These are phyloP conservation scores for Gastracanthus pulcherrimus DNA, from an alignment of 2,888 invertebrate genomes.

Conservation along the genomic window DNA sequence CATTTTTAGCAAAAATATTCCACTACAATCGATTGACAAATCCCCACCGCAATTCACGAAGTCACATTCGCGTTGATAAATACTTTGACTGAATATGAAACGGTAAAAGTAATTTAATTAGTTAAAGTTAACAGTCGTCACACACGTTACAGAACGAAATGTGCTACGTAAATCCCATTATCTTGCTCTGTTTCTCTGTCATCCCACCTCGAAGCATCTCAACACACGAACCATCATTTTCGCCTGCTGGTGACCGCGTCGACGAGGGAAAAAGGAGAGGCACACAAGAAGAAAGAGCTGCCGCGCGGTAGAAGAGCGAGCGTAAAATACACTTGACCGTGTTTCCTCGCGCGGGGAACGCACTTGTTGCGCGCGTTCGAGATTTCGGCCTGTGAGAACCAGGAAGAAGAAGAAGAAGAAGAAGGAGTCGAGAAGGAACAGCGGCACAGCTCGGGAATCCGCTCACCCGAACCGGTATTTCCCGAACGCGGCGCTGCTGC, in stretches of 20 bases:
- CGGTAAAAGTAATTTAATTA: too few relatives aligned
- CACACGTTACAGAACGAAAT: too few relatives aligned
- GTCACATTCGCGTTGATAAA: too few relatives aligned
- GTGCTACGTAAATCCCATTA: too few relatives aligned
- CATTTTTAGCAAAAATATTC: too few relatives aligned
- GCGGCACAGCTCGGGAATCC: neutral
- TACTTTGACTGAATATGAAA: too few relatives aligned
- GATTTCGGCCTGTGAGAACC: conserved; percentile 18
- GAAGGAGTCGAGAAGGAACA: neutral
- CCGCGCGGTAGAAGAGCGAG: neutral
- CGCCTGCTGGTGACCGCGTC: neutral
- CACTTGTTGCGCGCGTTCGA: neutral
- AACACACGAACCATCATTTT: neutral
- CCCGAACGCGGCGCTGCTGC: neutral
- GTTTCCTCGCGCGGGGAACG: neutral
- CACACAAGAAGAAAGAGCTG: neutral
- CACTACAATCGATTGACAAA: too few relatives aligned
- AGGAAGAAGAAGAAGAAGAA: neutral
- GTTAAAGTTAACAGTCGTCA: too few relatives aligned
- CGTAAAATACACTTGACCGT: conserved; percentile 23
- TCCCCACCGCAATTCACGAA: too few relatives aligned
- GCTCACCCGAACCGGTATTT: conserved; percentile 25
- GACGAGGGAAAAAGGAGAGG: neutral
- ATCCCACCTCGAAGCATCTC: neutral
- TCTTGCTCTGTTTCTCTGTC: too few relatives aligned